Evolutionary conservation across 2,113 vertebrate genomes (phyloP), one percentile per base, ranked within the genome.

Genomic region (Gasterosteus aculeatus): DNA sequence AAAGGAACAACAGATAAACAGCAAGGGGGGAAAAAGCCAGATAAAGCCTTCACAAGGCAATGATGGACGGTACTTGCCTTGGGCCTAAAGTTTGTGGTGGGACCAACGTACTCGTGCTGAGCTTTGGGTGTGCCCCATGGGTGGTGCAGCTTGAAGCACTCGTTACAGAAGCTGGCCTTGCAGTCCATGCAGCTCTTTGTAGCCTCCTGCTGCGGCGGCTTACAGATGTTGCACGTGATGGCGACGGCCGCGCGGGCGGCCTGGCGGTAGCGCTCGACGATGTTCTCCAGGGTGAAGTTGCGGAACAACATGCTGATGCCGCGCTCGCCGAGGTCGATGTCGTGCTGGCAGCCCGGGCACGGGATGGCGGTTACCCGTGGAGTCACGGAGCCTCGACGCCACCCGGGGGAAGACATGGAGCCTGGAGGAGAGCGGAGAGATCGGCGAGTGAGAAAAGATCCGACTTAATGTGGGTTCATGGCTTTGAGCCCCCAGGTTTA

Each of bases 131-230:
- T 99, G 1, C 98, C 97, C 98, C 98, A 99, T 0, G 98, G 98
- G 75, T 99, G 98, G 82, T 98, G 92, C 42, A 97, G 79, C 89
- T 99, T 99, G 93, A 98, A 99, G 90, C 97, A 99, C 63, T 99
- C 96, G 0, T 99, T 99, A 86, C 98, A 99, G 85, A 96, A 99
- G 92, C 96, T 99, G 3, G 96, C 96, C 83, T 96, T 96, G 88
- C 98, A 99, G 92, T 99, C 98, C 96, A 99, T 94, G 89, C 98
- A 99, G 91, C 97, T 99, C 93, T 99, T 99, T 0, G 97, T 99
- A 38, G 97, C 98, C 84, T 99, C 98, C 60, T 98, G 97, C 71
- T 79, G 95, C 67, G 88, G 90, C 0, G 96, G 96, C 78, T 99
- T 99, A 79, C 98, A 99, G 49, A 95, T 94, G 85, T 97, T 96